These are phyloP conservation scores for Araneus ventricosus DNA, from an alignment of 1,140 invertebrate species.

Conservation along the genomic window DNA sequence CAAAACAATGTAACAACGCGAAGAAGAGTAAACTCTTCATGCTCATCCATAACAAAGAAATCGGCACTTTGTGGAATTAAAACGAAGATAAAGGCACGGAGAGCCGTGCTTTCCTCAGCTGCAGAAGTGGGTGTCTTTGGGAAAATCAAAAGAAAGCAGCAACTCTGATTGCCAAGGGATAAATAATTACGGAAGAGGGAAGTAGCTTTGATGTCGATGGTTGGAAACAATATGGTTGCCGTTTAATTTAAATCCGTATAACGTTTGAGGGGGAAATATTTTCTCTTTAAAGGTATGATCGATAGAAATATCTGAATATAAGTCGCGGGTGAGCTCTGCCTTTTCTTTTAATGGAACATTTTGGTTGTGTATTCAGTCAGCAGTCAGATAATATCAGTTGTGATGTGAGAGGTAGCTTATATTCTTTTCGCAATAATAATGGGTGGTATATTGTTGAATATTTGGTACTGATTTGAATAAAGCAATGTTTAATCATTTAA, in stretches of 20 bases:
- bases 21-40: constrained; percentile 12
- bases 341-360: background rate
- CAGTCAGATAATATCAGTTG: background rate
- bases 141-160: constrained; percentile 50
- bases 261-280: constrained; percentile 27
- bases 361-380: too few species aligned
- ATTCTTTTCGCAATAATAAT: too few species aligned
- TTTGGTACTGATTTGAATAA: too few species aligned
- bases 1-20: background rate
- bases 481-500: too few species aligned
- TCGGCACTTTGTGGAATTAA: constrained; percentile 56
- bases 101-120: background rate
- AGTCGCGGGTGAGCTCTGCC: background rate
- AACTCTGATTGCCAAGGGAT: constrained; percentile 53
- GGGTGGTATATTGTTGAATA: too few species aligned
- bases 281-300: constrained; percentile 18
- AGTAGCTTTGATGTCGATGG: constrained; percentile 43
- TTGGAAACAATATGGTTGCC: constrained; percentile 28
- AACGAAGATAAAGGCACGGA: background rate
- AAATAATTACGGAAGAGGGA: constrained; percentile 28
- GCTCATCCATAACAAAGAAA: constrained; percentile 48
- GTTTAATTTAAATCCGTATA: constrained; percentile 55
- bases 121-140: background rate
- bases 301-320: constrained; percentile 31
- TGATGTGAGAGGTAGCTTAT: background rate